Evolutionary conservation across 1,140 invertebrate species (phyloP), one percentile per base, ranked within the genome.

Genomic region (Araneus ventricosus): DNA sequence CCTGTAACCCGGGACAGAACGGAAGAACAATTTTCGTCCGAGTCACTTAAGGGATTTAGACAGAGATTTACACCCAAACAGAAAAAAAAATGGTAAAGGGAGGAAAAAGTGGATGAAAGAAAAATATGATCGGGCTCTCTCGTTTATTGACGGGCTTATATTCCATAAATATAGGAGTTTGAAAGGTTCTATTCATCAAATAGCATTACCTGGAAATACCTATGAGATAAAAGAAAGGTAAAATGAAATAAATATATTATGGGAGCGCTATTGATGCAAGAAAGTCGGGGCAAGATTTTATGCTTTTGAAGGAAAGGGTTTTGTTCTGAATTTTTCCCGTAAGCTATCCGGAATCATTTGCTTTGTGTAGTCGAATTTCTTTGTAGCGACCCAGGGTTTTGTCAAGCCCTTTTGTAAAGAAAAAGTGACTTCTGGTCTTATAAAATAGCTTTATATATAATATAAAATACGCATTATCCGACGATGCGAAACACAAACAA

Each of bases 121-220:
- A 87, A 63, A 61, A 87, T 59, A 45, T 45, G 34, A 61, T 59
- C 59, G 57, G 41, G 85, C 61, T 27, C 63, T 41, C n/a, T 75
- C 63, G 34, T 88, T 75, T 88, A 88, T 88, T 75, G 87, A 75
- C 61, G 87, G 87, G 61, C 87, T 88, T 88, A 88, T 88, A 88
- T 88, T 88, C 87, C 87, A 88, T 88, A 88, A 88, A 88, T 67
- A 88, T 88, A 88, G 41, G 87, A 88, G 37, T 88, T 88, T 75
- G 87, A 88, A 75, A 88, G 87, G 87, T 45, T 27, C 87, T 67
- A 88, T 88, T 88, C 63, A 88, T 88, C 87, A 88, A 70, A 88
- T 39, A 88, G 87, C 87, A 70, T 88, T 88, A 88, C 61, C 63
- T 88, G 61, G 22, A 75, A 75, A 30, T 87, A 63, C n/a, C 57